These are phyloP conservation scores for Rostratula benghalensis DNA, from an alignment of 2,113 vertebrate species.

Conservation along the genomic window DNA sequence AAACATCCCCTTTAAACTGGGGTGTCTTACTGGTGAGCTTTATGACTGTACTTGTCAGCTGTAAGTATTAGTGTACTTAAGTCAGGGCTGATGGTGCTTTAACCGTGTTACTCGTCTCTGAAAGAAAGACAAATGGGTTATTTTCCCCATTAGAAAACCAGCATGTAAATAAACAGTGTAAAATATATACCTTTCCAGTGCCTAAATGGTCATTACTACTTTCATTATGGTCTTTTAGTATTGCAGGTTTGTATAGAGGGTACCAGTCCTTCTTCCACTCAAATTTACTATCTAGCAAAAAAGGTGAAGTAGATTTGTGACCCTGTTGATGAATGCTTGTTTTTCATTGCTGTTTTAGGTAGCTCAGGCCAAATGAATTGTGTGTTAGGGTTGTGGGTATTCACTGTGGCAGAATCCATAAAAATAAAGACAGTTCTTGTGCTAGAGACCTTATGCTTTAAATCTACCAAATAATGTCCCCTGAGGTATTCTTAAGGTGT, in stretches of 20 bases:
- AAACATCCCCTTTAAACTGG: conserved; percentile 7
- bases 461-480: background rate
- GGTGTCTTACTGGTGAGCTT: conserved; percentile 48
- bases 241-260: background rate
- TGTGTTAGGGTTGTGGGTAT: background rate
- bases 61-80: conserved; percentile 14
- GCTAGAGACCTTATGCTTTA: background rate
- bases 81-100: conserved; percentile 30
- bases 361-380: background rate
- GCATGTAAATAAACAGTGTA: background rate
- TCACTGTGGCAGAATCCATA: background rate
- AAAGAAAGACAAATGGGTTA: conserved; percentile 19
- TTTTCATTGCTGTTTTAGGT: background rate
- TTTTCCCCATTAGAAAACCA: conserved; percentile 20
- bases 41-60: conserved; percentile 22
- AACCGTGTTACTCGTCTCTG: background rate
- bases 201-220: background rate
- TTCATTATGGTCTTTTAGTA: background rate
- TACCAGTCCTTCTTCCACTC: background rate
- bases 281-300: background rate
- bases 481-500: background rate
- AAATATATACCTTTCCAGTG: background rate
- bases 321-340: background rate
- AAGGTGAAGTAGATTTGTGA: background rate
- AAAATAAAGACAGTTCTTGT: background rate